Base-by-base conservation (phyloP, 2,888 invertebrate genomes). In the Pyrocoelia pectoralis region DNA sequence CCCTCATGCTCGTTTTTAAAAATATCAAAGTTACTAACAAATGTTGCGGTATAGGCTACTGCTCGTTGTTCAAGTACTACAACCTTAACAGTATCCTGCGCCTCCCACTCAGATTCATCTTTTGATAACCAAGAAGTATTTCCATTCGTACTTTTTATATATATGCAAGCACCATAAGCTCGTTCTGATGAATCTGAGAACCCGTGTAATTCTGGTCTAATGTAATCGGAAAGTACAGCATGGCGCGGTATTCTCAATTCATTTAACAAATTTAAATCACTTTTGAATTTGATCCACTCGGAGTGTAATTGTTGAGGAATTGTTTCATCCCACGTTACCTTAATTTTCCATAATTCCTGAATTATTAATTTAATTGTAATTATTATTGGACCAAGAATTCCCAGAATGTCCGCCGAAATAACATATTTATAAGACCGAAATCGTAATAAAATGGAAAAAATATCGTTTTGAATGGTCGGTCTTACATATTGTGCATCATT, bases 401-500 rank as follows among this genome's bases (percentile, higher is more conserved):
- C 38, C 12, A 38, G 38, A 8, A 24, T 24, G 8, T 24, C 24
- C 4, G 24, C 24, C 24, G 24, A 24, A 24, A 24, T 24, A 24
- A 24, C 24, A 24, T 24, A 24, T 24, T 56, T 24, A 46, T 73
- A 64, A 1, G 54, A 57, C 14, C 76, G 65, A 70, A 77, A 77
- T 14, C 73, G 62, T 0, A 72, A 5, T 1, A 77, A 13, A 40
- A 74, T 68, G 0, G 69, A 52, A 51, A 73, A 66, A 4, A 78
- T 29, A 18, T 73, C 68, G 8, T 69, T 54, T 56, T 73, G 73
- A 19, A 75, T 55, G 0, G 65, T 61, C 0, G 75, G 76, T 0
- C 77, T 77, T 1, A 65, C 52, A 33, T 64, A 53, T 19, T 74
- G 69, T 1, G 63, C 41, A 3, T 73, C 71, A 58, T 77, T 78